Base-by-base conservation (phyloP, 2,797 vertebrate species). In the Eulemur coronatus region DNA sequence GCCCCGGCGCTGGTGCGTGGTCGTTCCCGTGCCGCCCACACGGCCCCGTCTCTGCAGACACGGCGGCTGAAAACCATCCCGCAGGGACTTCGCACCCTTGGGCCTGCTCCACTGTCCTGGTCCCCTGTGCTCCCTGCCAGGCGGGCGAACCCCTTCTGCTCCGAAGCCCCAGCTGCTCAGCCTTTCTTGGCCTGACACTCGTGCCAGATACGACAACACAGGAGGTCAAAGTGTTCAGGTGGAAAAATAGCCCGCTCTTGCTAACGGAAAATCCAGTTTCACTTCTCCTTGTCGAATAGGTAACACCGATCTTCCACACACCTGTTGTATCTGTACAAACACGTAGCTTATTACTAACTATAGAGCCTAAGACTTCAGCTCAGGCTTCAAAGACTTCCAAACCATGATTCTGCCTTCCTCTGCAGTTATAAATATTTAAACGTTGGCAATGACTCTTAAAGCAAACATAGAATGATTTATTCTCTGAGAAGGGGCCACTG, bases 391-490 rank as follows among this genome's bases (percentile, higher is more conserved):
- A 55, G 59, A 82, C 73, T 94, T 96, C 61, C 95, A 96, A 95
- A 85, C 59, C 28, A 88, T 22, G 72, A 87, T 89, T 86, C 63
- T 89, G 85, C 79, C 85, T 97, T 97, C 95, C 69, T 65, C 33
- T 92, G 50, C 96, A 92, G 72, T 95, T 96, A 92, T 96, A 97
- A 96, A 97, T 96, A 96, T 97, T 97, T 97, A 97, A 96, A 91
- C 52, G 48, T 89, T 97, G 97, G 80, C 91, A 96, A 41, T 86
- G 88, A 97, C 82, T 91, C 91, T 92, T 94, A 96, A 97, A 84
- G 94, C 96, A 97, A 98, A 95, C 87, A 94, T 46, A 95, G 52
- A 82, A 48, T 95, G 93, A 97, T 94, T 96, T 97, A 96, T 97
- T 94, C 81, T 89, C 84, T 95, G 81, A 90, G 89, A 97, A 95